These are phyloP conservation scores for Patella vulgata DNA, from an alignment of 1,140 invertebrate genomes.

Conservation along the genomic window DNA sequence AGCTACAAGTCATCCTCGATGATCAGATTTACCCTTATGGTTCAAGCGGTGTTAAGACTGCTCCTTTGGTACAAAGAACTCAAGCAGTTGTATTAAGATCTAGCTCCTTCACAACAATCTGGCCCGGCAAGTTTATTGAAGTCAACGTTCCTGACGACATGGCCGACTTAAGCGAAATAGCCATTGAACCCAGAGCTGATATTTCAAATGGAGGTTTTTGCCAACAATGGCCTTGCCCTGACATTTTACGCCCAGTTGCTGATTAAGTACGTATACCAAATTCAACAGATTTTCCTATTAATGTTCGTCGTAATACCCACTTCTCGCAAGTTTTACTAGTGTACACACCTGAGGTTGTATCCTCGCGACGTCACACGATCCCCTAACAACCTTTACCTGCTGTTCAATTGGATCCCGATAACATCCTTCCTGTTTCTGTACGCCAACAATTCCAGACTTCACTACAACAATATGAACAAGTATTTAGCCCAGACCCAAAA, in stretches of 20 bases:
- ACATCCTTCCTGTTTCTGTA: no score
- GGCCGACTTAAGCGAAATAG: neutral
- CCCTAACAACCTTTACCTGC: no score
- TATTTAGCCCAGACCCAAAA: neutral
- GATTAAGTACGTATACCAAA: conserved; percentile 31
- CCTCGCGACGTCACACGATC: neutral
- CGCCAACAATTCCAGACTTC: no score
- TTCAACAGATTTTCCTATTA: conserved; percentile 17
- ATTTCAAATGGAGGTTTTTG: neutral
- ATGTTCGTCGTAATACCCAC: conserved; percentile 27
- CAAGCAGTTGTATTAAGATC: neutral
- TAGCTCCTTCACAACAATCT: neutral
- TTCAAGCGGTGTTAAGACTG: neutral
- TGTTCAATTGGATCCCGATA: no score
- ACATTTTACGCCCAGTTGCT: conserved; percentile 6
- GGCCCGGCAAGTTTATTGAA: conserved; percentile 28
- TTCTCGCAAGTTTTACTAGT: conserved; percentile 11
- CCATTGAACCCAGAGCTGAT: conserved; percentile 15
- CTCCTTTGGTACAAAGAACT: neutral
- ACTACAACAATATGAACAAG: neutral
- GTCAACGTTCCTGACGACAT: neutral
- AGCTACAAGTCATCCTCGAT: conserved; percentile 11
- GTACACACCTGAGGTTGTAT: neutral
- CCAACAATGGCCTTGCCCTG: conserved; percentile 8
- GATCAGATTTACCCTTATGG: neutral